These are phyloP conservation scores for Diarsia rubi DNA, from an alignment of 2,888 invertebrate genomes.

Conservation along the genomic window DNA sequence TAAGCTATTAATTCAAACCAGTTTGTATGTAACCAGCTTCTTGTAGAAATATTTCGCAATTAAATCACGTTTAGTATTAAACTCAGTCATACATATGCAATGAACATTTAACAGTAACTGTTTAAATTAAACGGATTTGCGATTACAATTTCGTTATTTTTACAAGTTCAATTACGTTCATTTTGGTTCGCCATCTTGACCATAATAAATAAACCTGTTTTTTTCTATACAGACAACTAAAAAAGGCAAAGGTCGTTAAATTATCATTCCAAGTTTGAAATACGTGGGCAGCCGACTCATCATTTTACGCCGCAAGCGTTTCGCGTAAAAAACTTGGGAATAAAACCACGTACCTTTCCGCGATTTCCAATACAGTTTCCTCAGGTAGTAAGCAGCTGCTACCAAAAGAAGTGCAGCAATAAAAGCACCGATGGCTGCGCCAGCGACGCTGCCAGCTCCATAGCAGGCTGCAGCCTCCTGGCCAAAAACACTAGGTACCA, in stretches of 20 bases:
- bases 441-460: conserved; percentile 93
- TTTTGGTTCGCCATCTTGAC: conserved; percentile 9
- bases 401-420: conserved; percentile 92
- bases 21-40: conserved; percentile 58
- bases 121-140: conserved; percentile 39
- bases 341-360: conserved; percentile 87
- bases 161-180: conserved; percentile 17
- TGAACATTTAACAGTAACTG: conserved; percentile 63
- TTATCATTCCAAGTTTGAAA: conserved; percentile 48
- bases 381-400: conserved; percentile 90
- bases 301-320: conserved; percentile 34
- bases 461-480: conserved; percentile 90
- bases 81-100: conserved; percentile 65
- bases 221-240: conserved; percentile 18
- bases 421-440: conserved; percentile 93
- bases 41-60: conserved; percentile 65
- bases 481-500: conserved; percentile 86
- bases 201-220: conserved; percentile 24
- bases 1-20: conserved; percentile 61
- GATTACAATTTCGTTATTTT: conserved; percentile 39
- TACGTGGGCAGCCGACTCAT: conserved; percentile 59
- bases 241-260: conserved; percentile 47
- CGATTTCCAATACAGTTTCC: conserved; percentile 92
- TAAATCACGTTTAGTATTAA: conserved; percentile 65
- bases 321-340: conserved; percentile 30